Evolutionary conservation across 2,113 vertebrate species (phyloP).

Genomic region (Vimba vimba): DNA sequence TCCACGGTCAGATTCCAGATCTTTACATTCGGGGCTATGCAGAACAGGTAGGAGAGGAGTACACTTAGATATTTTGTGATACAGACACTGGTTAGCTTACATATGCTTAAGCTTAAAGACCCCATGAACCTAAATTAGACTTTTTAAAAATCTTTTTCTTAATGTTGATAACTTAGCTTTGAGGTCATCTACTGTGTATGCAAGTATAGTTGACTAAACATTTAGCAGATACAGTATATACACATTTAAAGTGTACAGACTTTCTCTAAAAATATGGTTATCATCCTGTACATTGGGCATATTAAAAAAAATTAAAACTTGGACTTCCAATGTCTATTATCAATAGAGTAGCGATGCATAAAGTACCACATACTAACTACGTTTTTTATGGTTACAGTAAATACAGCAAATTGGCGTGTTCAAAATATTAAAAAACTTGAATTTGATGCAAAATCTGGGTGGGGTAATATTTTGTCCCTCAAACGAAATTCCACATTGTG

Average conservation of each 20-base stretch:
- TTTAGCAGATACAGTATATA: not conserved
- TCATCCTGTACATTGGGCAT: not conserved
- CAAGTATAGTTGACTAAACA: not conserved
- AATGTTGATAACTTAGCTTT: not conserved
- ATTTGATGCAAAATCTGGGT: not conserved
- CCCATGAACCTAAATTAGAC: slow-evolving; percentile 16
- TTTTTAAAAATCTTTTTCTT: not conserved
- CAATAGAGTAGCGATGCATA: not conserved
- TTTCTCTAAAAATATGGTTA: not conserved
- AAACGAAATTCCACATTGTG: too few species aligned
- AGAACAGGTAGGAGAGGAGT: slow-evolving; percentile 84
- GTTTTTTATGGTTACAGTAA: too few species aligned
- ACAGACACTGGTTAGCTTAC: slow-evolving; percentile 4
- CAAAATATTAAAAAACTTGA: not conserved
- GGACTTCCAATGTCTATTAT: not conserved
- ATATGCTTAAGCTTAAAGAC: slow-evolving; percentile 13
- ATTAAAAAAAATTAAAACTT: not conserved
- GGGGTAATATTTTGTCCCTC: too few species aligned
- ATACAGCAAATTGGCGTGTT: too few species aligned
- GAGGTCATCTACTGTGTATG: not conserved
- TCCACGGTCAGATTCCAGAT: slow-evolving; percentile 97
- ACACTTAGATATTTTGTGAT: slow-evolving; percentile 35
- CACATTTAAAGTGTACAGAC: too few species aligned
- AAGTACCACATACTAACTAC: not conserved
- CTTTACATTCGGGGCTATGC: slow-evolving; percentile 82